Base-by-base conservation (phyloP, 2,113 vertebrate species). In the Brachypodius melanocephalos region DNA sequence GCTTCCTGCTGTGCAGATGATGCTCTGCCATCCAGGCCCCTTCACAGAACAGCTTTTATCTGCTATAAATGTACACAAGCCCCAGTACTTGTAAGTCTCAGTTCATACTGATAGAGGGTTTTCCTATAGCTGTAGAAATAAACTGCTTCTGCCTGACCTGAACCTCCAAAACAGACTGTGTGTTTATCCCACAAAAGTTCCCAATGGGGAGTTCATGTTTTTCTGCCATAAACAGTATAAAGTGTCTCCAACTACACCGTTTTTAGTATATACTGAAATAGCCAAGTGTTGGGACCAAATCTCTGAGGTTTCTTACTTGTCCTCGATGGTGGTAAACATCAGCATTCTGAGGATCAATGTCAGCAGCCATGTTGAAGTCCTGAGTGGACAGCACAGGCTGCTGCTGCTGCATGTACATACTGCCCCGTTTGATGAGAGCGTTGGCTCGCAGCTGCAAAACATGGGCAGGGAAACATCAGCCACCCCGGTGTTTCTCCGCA, bases 371-470 rank as follows among this genome's bases (percentile, higher is more conserved):
- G 97, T 99, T 99, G 72, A 99, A 99, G 68, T 99, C 99, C 79
- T 99, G 98, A 28, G 99, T 99, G 17, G 99, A 99, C 40, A 99
- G 95, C 85, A 98, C 29, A 2, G 99, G 98, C 59, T 99, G 99
- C 97, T 99, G 99, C 96, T 99, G 99, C 88, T 99, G 99, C 99
- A 99, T 99, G 95, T 98, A 98, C 99, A 99, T 99, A 88, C 99
- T 99, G 43, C 99, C 99, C 62, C 99, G 98, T 85, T 99, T 99
- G 97, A 99, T 99, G 65, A 99, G 96, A 31, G 99, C 99, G 40
- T 99, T 99, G 85, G 99, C 99, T 89, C 98, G 98, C 59, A 99
- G 98, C 99, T 98, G 83, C 96, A 77, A 81, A 54, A 87, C 40
- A 90, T 1, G 9, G 36, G 7, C 72, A 69, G 54, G 59, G 58